Evolutionary conservation across 2,888 invertebrate genomes (phyloP).

Genomic region (Margaritifera margaritifera): DNA sequence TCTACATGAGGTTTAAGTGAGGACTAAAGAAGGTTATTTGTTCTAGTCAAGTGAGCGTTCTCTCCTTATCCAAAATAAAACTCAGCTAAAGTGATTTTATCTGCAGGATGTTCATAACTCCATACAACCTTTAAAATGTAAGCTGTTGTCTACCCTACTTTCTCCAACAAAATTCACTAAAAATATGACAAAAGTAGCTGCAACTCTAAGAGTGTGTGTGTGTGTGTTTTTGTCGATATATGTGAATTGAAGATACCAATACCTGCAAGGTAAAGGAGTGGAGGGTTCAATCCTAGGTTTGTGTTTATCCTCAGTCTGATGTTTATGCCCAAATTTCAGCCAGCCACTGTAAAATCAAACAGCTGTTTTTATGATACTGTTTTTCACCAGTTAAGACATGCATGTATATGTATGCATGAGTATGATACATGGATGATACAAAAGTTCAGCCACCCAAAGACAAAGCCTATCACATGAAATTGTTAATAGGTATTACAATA

Average conservation of each 20-base stretch:
- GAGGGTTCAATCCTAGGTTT: conserved; percentile 78
- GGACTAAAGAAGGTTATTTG: too few relatives aligned
- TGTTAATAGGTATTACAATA: neutral
- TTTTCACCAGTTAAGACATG: neutral
- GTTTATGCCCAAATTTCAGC: conserved; percentile 71
- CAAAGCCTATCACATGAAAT: neutral
- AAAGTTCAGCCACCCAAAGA: neutral
- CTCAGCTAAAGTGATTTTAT: too few relatives aligned
- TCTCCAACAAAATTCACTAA: too few relatives aligned
- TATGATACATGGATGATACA: neutral
- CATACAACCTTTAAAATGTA: too few relatives aligned
- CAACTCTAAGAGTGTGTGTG: too few relatives aligned
- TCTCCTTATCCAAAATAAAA: too few relatives aligned
- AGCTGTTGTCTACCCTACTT: too few relatives aligned
- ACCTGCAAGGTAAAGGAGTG: conserved; percentile 82
- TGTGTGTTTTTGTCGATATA: neutral
- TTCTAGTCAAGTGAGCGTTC: too few relatives aligned
- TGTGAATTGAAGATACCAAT: neutral
- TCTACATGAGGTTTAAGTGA: too few relatives aligned
- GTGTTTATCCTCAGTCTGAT: conserved; percentile 62
- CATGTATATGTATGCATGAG: neutral
- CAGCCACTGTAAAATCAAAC: conserved; percentile 69
- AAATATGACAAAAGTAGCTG: too few relatives aligned
- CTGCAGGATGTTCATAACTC: too few relatives aligned
- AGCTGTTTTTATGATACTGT: neutral